These are phyloP conservation scores for Myotis daubentonii DNA, from an alignment of 2,797 vertebrate species.

Conservation along the genomic window DNA sequence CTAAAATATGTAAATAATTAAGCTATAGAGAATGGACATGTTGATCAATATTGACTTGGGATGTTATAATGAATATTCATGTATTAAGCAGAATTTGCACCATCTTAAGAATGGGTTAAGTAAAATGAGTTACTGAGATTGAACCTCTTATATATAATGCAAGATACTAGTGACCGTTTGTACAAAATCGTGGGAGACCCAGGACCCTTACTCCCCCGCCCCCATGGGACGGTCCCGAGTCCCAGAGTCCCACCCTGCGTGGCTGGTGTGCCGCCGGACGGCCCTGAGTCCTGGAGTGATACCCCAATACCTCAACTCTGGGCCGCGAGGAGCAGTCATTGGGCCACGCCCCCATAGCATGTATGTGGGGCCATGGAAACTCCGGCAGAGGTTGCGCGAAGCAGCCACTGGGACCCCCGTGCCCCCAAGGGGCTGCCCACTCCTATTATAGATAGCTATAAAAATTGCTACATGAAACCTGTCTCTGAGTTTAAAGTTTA, in stretches of 20 bases:
- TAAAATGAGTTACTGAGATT: not conserved
- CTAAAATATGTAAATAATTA: not conserved
- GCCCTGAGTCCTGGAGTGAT: too few relatives aligned
- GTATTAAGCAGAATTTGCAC: not conserved
- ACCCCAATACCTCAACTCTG: too few relatives aligned
- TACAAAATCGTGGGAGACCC: too few relatives aligned
- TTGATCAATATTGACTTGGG: not conserved
- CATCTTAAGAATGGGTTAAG: not conserved
- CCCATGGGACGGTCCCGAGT: too few relatives aligned
- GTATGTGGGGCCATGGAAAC: too few relatives aligned
- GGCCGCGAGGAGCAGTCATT: too few relatives aligned
- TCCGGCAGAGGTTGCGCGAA: too few relatives aligned
- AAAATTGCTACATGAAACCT: not conserved
- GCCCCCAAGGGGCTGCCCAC: too few relatives aligned
- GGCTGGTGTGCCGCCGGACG: too few relatives aligned
- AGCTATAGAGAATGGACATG: not conserved
- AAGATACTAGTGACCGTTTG: not conserved
- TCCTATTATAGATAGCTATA: not conserved
- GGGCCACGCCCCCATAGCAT: too few relatives aligned
- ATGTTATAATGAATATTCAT: not conserved
- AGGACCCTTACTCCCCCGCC: too few relatives aligned
- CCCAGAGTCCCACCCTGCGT: accelerated
- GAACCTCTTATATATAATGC: not conserved
- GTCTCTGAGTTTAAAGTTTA: not conserved
- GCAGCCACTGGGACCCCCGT: too few relatives aligned